A percentile compares a stretch with the other conserved stretches of the same genome.
Evolutionary conservation across 2,113 vertebrate genomes (phyloP).

Genomic region (Choloepus hoffmanni): DNA sequence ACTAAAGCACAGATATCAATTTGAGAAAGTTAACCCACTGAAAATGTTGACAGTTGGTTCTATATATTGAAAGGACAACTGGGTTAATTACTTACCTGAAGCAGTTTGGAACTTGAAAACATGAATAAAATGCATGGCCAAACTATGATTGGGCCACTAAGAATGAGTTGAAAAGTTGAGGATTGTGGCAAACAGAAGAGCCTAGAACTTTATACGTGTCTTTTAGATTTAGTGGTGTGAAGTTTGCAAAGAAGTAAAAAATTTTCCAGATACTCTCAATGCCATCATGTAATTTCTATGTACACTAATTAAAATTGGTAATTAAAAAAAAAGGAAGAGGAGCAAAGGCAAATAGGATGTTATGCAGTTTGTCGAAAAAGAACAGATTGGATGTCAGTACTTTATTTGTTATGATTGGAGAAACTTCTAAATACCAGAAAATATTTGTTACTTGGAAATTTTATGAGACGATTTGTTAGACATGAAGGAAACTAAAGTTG

Average conservation of each 20-base stretch:
- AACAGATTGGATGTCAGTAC: not conserved
- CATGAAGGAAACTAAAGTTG: not conserved
- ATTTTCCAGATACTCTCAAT: constrained; percentile 24
- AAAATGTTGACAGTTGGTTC: constrained; percentile 1
- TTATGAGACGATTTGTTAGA: not conserved
- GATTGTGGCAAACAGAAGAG: not conserved
- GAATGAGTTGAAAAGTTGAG: not conserved
- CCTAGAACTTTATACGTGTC: not conserved
- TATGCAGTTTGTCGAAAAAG: not conserved
- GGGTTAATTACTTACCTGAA: not conserved
- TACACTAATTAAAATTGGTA: not conserved
- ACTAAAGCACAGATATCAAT: not conserved
- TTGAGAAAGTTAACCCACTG: not conserved
- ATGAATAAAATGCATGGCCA: not conserved
- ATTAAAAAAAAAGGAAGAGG: not conserved
- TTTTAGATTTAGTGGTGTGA: constrained; percentile 2
- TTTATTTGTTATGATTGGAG: not conserved
- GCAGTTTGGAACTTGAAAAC: not conserved
- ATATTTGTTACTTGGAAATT: not conserved
- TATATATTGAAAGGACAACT: constrained; percentile 7
- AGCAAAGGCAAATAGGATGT: not conserved
- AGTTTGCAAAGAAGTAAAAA: not conserved
- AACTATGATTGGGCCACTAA: not conserved
- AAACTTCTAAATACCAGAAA: constrained; percentile 46
- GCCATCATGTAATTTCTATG: constrained; percentile 20